phyloP scores from a whole-genome alignment of 2,797 vertebrate species.

The Prunella strophiata region DNA sequence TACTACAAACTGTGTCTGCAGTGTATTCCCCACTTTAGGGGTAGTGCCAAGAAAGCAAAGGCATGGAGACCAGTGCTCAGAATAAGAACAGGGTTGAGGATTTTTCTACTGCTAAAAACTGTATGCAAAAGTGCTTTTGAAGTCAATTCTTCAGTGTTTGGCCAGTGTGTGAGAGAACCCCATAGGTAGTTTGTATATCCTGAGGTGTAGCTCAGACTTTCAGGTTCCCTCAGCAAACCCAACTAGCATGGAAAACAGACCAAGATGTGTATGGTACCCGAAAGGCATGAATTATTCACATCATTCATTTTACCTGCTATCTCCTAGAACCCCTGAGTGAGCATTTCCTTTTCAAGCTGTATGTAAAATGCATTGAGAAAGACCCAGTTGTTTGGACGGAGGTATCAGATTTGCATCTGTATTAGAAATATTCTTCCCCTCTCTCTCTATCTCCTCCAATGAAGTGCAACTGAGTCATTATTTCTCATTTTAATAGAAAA shows the following conservation, averaged over 20 bases:
- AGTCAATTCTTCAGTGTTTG: background rate
- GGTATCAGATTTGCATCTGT: background rate
- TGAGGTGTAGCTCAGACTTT: background rate
- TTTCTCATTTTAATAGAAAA: slow-evolving; percentile 28
- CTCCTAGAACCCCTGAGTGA: background rate
- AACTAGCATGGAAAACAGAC: background rate
- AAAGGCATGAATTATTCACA: background rate
- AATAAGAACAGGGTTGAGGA: background rate
- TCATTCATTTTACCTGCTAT: background rate
- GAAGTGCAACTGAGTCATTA: background rate
- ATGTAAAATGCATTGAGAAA: background rate
- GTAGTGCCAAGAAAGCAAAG: background rate
- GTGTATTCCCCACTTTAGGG: background rate
- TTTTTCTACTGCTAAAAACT: background rate
- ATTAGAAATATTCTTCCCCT: background rate
- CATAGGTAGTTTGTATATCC: background rate
- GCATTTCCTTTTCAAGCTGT: background rate
- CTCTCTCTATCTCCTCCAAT: background rate
- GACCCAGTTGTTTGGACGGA: background rate
- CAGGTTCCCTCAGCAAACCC: background rate
- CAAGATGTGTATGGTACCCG: background rate
- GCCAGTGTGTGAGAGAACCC: background rate
- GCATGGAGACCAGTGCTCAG: background rate
- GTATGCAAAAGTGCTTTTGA: background rate
- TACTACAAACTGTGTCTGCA: background rate